Percentiles rank a stretch among this genome's conserved stretches.
Evolutionary conservation across 2,888 invertebrate species (phyloP).

Genomic region (Nasonia oneida): DNA sequence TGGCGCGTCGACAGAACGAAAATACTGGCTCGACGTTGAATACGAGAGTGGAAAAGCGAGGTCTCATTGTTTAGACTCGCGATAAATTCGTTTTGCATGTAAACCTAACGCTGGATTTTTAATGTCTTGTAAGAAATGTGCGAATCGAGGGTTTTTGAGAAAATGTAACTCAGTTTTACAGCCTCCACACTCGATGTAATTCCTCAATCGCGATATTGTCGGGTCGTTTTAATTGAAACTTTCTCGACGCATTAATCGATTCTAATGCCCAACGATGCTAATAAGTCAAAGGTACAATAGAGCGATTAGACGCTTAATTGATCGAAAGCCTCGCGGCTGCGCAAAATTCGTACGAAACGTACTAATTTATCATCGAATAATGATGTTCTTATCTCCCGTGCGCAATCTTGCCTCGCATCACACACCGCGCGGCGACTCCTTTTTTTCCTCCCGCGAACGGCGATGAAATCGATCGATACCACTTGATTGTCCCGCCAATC

Average conservation of each 20-base stretch:
- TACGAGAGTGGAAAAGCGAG: slow-evolving; percentile 5
- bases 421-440: background rate
- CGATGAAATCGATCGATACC: slow-evolving; percentile 58
- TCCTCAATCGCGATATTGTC: background rate
- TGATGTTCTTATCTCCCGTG: slow-evolving; percentile 47
- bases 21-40: slow-evolving; percentile 56
- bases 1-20: slow-evolving; percentile 51
- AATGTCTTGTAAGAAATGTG: background rate
- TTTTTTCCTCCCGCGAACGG: background rate
- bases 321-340: slow-evolving; percentile 3
- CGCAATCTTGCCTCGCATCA: slow-evolving; percentile 43
- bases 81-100: background rate
- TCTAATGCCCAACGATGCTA: background rate
- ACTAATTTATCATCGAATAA: slow-evolving; percentile 55
- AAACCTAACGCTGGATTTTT: background rate
- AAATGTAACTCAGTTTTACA: no score
- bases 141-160: background rate
- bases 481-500: slow-evolving; percentile 62
- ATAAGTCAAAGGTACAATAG: slow-evolving; percentile 26
- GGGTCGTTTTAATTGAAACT: background rate
- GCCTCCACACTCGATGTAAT: background rate
- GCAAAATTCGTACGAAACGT: slow-evolving; percentile 36
- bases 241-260: background rate
- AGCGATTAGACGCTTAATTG: slow-evolving; percentile 51
- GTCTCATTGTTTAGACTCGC: slow-evolving; percentile 36